phyloP scores from a whole-genome alignment of 2,113 vertebrate genomes.

The Pheucticus melanocephalus region DNA sequence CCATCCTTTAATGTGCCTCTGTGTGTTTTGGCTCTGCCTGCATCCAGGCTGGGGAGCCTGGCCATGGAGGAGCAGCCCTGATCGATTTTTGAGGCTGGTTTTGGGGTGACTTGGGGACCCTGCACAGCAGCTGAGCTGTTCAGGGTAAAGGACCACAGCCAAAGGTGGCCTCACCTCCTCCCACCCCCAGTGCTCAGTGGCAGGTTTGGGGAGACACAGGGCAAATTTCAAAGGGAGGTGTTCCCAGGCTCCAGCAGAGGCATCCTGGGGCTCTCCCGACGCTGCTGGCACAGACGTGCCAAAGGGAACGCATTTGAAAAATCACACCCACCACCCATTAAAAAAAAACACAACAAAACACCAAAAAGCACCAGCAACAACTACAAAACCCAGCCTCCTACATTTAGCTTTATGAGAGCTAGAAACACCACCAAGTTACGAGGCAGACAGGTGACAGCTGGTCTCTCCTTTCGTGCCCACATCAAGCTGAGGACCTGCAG shows the following conservation, averaged over 20 bases:
- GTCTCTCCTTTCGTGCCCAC: neutral
- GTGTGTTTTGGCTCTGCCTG: neutral
- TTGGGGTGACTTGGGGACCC: neutral
- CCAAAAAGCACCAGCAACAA: neutral
- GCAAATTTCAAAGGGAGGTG: neutral
- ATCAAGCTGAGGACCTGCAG: accelerated
- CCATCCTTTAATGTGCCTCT: neutral
- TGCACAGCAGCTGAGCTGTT: accelerated
- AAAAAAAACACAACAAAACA: neutral
- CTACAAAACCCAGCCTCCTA: neutral
- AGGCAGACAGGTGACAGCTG: neutral
- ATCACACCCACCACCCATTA: constrained; percentile 5
- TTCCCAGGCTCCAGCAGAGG: neutral
- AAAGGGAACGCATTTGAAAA: neutral
- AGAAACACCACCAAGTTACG: neutral
- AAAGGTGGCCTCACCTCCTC: neutral
- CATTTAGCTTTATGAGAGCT: neutral
- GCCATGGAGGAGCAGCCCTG: accelerated
- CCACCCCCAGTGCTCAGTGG: accelerated
- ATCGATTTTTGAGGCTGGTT: neutral
- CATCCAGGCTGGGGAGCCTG: neutral
- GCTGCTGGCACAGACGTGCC: neutral
- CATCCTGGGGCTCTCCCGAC: neutral
- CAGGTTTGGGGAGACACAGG: neutral
- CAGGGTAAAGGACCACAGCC: accelerated